phyloP scores from a whole-genome alignment of 2,888 invertebrate genomes.

The Drosophila tripunctata region DNA sequence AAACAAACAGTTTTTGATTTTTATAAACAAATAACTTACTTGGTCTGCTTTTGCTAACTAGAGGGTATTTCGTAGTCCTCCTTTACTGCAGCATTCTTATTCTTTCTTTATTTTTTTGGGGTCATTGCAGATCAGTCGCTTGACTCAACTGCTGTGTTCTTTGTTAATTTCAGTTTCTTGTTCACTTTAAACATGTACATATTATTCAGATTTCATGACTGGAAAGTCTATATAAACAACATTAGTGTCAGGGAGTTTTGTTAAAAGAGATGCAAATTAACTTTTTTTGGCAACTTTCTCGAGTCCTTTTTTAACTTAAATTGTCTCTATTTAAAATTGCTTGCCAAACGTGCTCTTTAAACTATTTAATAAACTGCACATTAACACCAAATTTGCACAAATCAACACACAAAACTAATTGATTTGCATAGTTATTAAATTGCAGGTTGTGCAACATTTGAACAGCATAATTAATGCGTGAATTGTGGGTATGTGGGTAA shows the following conservation, averaged over 20 bases:
- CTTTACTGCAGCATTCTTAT: not conserved
- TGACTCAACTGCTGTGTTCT: not conserved
- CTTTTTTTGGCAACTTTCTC: too few species aligned
- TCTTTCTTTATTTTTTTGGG: conserved; percentile 9
- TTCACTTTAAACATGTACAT: not conserved
- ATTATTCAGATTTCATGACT: not conserved
- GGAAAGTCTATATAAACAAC: not conserved
- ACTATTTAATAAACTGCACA: not conserved
- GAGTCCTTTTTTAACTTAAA: too few species aligned
- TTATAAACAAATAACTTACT: not conserved
- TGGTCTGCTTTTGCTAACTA: not conserved
- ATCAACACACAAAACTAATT: not conserved
- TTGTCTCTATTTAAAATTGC: too few species aligned
- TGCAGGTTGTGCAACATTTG: not conserved
- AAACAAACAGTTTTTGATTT: not conserved
- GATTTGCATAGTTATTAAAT: not conserved
- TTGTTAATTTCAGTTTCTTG: conserved; percentile 15
- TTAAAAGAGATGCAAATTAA: too few species aligned
- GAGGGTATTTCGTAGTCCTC: not conserved
- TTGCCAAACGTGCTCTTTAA: too few species aligned
- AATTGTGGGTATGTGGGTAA: not conserved
- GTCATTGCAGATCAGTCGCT: conserved; percentile 11
- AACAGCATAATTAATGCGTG: not conserved
- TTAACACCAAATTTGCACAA: not conserved
- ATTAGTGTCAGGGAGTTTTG: too few species aligned